phyloP scores from a whole-genome alignment of 2,888 invertebrate species.

The Hirtodrosophila histrioides region DNA sequence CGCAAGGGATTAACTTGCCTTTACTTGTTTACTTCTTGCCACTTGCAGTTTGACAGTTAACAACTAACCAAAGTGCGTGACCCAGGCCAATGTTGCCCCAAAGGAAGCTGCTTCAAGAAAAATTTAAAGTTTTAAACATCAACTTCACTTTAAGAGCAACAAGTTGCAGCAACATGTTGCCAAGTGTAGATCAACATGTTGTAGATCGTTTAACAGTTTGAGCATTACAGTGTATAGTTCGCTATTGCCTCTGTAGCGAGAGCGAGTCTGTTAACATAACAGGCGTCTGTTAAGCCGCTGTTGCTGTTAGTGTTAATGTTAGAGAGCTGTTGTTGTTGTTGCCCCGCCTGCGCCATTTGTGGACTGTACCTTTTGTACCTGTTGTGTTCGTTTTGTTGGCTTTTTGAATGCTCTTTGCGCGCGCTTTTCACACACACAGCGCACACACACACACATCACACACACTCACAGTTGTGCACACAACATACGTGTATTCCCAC shows the following conservation, averaged over 20 bases:
- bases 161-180: slow-evolving; percentile 30
- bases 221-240: no score
- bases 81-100: no score
- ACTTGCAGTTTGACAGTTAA: slow-evolving; percentile 38
- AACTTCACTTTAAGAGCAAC: slow-evolving; percentile 5
- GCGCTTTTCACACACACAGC: slow-evolving; percentile 62
- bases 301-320: slow-evolving; percentile 13
- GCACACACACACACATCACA: slow-evolving; percentile 1
- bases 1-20: slow-evolving; percentile 36
- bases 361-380: slow-evolving; percentile 77
- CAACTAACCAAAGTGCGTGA: slow-evolving; percentile 35
- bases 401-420: slow-evolving; percentile 73
- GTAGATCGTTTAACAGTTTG: no score
- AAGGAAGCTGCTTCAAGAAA: no score
- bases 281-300: slow-evolving; percentile 29
- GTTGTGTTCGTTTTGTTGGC: slow-evolving; percentile 62
- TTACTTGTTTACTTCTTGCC: slow-evolving; percentile 40
- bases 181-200: neutral
- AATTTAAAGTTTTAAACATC: neutral
- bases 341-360: slow-evolving; percentile 42
- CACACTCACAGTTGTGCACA: neutral
- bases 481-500: slow-evolving; percentile 15
- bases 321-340: slow-evolving; percentile 9
- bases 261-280: slow-evolving; percentile 6
- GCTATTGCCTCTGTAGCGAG: no score